Base-by-base conservation (phyloP, 2,113 vertebrate genomes). In the Rynchops niger region DNA sequence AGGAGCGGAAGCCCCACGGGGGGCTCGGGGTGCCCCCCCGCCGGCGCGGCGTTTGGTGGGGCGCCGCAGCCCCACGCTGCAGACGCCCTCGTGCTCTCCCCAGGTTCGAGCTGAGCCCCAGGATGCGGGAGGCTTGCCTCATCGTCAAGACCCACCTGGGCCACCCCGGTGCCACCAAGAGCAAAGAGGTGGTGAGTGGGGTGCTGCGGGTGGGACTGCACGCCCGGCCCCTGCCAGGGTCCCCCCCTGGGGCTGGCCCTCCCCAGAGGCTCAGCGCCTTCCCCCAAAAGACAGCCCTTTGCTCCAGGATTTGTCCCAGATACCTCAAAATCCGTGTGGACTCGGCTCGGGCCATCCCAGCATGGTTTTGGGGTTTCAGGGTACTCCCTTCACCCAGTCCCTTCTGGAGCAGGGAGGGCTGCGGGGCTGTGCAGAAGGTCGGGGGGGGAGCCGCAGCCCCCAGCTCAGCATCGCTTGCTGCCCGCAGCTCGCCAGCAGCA, bases 31-130 rank as follows among this genome's bases (percentile, higher is more conserved):
- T 65, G 40, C 15, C 49, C 55, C 42, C n/a, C 20, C 18, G 26
- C 27, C 12, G 1, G n/a, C 0, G 4, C 0, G 5, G 50, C 9
- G 30, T 26, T 26, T 43, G 67, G 13, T n/a, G 63, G 26, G 40
- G n/a, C 2, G n/a, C 14, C 7, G 8, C 34, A 43, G 55, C 36
- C 49, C 43, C 1, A 2, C 25, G 4, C 20, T 0, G 0, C 2
- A 2, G 25, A 19, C 10, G 32, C 85, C 93, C 73, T 38, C 0
- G 0, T 15, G 40, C 79, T 40, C 52, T 76, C 42, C 19, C 6
- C 97, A 99, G 99, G 98, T 99, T 99, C 34, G 99, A 99, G 95
- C 96, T 99, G 92, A 99, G 98, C 96, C 98, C 98, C n/a, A 99
- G 99, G 92, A 99, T 99, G 98, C 98, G 98, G 38, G 99, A 99